Base-by-base conservation (phyloP, 2,888 invertebrate genomes). In the Mythimna pallens region DNA sequence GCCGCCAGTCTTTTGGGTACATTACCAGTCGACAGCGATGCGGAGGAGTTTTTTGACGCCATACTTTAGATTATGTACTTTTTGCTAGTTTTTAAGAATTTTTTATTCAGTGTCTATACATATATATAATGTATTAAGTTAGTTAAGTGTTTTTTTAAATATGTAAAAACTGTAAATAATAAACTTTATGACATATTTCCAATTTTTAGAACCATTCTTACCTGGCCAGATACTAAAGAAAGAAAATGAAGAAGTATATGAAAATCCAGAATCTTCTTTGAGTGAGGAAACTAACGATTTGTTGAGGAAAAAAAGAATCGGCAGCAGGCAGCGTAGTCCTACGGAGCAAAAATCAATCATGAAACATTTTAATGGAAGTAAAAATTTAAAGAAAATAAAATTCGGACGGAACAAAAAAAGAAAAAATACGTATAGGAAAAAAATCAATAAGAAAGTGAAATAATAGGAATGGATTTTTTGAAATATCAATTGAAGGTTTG, bases 181-280 rank as follows among this genome's bases (percentile, higher is more conserved):
- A 36, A 47, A 47, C 17, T 47, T 47, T 47, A 47, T 43, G 14
- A 43, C 14, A 43, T 14, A 14, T 43, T 43, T 5, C 43, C 7
- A 17, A 10, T 25, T 78, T 79, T 64, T 47, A 83, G 83, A 69
- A 54, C 76, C 80, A 54, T 82, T 82, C 52, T 10, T 66, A 22
- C 70, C 74, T 14, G 65, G 75, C 7, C 63, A 75, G 34, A 70
- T 12, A 5, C 40, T 22, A n/a, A 66, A 12, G 8, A 47, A 10
- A 36, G 59, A 58, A 17, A 2, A 14, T 9, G 3, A 12, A 12
- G 4, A 2, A 34, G 12, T 5, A 25, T 5, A 14, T 25, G 14
- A 14, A 0, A 7, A 2, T 14, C 6, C 6, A 8, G 30, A 6
- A 1, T 14, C 7, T 30, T 3, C 17, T 30, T 8, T 9, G 8